phyloP scores from a whole-genome alignment of 2,888 invertebrate genomes.

The Pseudolycoriella hygida region DNA sequence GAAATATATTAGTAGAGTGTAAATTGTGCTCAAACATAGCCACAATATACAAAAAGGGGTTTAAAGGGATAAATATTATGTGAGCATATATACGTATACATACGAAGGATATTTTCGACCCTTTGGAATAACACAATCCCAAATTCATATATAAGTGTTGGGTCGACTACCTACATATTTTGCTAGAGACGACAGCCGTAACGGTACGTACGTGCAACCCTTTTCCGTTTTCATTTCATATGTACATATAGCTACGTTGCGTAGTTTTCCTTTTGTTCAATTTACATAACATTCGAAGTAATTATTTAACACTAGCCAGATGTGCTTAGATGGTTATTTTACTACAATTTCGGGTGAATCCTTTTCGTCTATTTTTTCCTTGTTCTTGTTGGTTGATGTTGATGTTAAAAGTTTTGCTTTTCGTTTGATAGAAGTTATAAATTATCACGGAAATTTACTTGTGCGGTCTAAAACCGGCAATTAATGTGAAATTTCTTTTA shows the following conservation, averaged over 20 bases:
- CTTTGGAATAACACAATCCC: conserved; percentile 1
- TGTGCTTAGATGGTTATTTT: background rate
- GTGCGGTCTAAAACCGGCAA: too few relatives aligned
- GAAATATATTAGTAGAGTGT: background rate
- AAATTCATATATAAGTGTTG: background rate
- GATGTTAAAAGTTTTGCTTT: too few relatives aligned
- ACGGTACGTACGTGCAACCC: background rate
- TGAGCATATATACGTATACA: background rate
- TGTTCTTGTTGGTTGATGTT: too few relatives aligned
- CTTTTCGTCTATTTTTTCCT: too few relatives aligned
- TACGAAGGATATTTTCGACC: background rate
- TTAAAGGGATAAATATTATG: background rate
- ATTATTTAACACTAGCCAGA: conserved; percentile 1
- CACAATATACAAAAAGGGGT: background rate
- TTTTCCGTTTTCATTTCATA: background rate
- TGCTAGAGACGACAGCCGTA: background rate
- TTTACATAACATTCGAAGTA: conserved; percentile 1
- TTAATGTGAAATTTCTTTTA: too few relatives aligned
- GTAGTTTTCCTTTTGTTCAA: background rate
- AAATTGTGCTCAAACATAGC: background rate
- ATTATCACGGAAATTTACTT: too few relatives aligned
- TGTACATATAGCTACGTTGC: too few relatives aligned
- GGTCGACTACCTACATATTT: background rate
- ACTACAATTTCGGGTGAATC: too few relatives aligned
- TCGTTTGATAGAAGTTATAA: too few relatives aligned